Base-by-base conservation (phyloP, 2,888 invertebrate species). In the Sylvicola cinctus region DNA sequence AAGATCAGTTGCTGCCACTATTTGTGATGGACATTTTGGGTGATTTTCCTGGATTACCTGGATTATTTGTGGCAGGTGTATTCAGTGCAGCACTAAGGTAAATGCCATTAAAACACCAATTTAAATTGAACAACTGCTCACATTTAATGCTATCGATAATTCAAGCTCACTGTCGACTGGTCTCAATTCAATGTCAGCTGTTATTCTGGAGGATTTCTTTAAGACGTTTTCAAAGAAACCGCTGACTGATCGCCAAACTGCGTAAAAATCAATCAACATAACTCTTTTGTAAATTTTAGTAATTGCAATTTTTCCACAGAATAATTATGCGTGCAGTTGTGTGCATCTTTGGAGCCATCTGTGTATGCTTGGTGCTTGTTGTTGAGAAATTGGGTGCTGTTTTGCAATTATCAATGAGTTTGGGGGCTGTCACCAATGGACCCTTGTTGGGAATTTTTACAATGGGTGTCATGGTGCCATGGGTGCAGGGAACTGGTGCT, bases 21-120 rank as follows among this genome's bases (percentile, higher is more conserved):
- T 59, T 84, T 35, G 85, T 88, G 11, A 84, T 87, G 79, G 78
- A 87, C 43, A 69, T 76, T n/a, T 52, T 87, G 12, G 72, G 75
- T 1, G 63, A 73, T 30, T 66, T 70, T 55, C 79, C 77, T 2
- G 88, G 88, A 3, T 57, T 91, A 42, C 77, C 85, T 0, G 90
- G 90, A 3, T 58, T 90, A 15, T 88, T 88, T 50, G 78, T 88
- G 0, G 84, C 88, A 29, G 85, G 87, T 16, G 76, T 90, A 2
- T 88, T 88, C 47, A 85, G 87, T 57, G 88, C 87, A 11, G 83
- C 88, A 12, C 62, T 90, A 16, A 88, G 81, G 74, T 73, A 49
- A 29, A 6, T 14, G 7, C 3, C 4, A 12, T 26, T 31, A 2
- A 31, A 31, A 20, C 17, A n/a, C 12, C 4, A 3, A 13, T 23